Conservation (phyloP, 2,113 vertebrate species). For the Sula dactylatra region DNA sequence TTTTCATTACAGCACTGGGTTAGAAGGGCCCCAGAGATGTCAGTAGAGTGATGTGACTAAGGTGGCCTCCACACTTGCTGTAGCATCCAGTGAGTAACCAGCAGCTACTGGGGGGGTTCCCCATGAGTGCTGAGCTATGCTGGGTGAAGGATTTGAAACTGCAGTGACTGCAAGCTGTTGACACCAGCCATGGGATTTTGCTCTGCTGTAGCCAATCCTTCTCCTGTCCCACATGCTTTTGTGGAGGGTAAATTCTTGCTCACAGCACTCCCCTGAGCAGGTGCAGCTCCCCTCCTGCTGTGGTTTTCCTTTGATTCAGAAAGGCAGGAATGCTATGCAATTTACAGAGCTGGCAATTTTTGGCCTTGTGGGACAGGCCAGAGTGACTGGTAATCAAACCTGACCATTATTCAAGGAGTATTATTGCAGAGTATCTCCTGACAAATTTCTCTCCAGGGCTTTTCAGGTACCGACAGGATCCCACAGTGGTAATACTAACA, state of each 20-base stretch:
- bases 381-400: neutral
- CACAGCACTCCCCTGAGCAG: neutral
- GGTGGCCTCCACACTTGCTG: neutral
- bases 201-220: neutral
- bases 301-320: neutral
- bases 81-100: neutral
- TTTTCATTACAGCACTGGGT: neutral
- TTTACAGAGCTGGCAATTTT: neutral
- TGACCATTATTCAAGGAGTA: neutral
- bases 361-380: neutral
- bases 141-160: neutral
- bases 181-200: neutral
- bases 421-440: neutral
- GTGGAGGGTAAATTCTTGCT: neutral
- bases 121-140: neutral
- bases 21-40: neutral
- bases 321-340: neutral
- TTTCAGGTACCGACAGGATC: neutral
- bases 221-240: neutral
- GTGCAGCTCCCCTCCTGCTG: neutral
- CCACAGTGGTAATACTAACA: neutral
- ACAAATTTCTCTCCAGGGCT: neutral
- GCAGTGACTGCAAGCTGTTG: accelerated
- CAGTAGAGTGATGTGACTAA: neutral
- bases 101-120: too few relatives aligned